phyloP scores from a whole-genome alignment of 2,888 invertebrate species.

The Noctua pronuba region DNA sequence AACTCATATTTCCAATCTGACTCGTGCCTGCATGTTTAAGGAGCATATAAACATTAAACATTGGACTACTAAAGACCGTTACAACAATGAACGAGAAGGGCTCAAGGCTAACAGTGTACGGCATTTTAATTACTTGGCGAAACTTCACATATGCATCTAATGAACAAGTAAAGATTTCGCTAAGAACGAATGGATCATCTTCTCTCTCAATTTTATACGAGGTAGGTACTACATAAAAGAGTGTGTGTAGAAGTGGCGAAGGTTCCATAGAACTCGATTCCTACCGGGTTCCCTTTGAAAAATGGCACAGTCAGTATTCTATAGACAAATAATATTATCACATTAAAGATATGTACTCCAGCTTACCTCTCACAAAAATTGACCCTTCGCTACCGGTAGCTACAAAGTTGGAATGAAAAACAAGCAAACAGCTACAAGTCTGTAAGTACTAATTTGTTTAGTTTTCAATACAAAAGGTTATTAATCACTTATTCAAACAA shows the following conservation, averaged over 20 bases:
- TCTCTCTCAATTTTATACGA: background rate
- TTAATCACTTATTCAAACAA: constrained; percentile 16
- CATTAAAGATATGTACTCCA: too few relatives aligned
- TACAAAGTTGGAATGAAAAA: background rate
- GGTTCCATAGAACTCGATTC: too few relatives aligned
- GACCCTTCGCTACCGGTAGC: too few relatives aligned
- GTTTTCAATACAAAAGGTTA: background rate
- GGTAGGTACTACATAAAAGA: background rate
- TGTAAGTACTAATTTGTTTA: background rate
- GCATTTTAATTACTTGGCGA: background rate
- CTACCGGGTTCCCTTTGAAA: too few relatives aligned
- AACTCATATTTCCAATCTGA: constrained; percentile 27
- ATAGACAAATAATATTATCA: too few relatives aligned
- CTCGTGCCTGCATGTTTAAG: background rate
- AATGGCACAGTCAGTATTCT: too few relatives aligned
- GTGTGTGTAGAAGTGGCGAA: too few relatives aligned
- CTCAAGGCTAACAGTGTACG: background rate
- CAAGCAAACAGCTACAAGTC: background rate
- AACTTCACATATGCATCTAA: background rate
- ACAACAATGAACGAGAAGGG: background rate
- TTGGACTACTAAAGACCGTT: background rate
- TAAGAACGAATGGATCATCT: background rate
- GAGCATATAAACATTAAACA: background rate
- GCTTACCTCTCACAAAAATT: too few relatives aligned
- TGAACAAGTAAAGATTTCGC: background rate